Evolutionary conservation across 2,113 vertebrate genomes (phyloP), one percentile per base, ranked within the genome.

Genomic region (Callocephalon fimbriatum): DNA sequence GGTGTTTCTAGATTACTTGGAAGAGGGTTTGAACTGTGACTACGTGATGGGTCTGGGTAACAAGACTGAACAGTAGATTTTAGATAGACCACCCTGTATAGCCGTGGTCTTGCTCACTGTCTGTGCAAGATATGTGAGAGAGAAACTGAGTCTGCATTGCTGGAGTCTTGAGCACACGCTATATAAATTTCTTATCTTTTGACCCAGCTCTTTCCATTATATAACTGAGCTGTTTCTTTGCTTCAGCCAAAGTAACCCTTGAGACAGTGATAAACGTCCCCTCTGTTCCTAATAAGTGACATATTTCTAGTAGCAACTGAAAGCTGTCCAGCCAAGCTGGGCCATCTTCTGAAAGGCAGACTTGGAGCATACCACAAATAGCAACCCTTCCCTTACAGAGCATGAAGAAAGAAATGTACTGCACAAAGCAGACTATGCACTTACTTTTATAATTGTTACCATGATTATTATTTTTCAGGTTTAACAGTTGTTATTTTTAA

Each of bases 281-380:
- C 94, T 78, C 94, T 97, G 89, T 67, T 96, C 88, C 83, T 92
- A 96, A 81, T 94, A 96, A 96, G 96, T 96, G 88, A 95, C 93
- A 85, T 86, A 91, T 91, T 95, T 95, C 86, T 68, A 81, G 95
- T 95, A 96, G 88, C 88, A 96, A 90, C 86, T 94, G 88, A 95
- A 95, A 94, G 61, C 86, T 54, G 37, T 91, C 91, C 94, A 86
- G 92, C 61, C 76, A 92, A 84, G 83, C 68, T 79, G 88, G 61
- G 80, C 95, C 53, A 40, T 51, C 75, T 77, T 95, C 81, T 86
- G 87, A 90, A 67, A 78, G 61, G 56, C 79, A 92, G 68, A 54
- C 72, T 91, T 80, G 76, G 79, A 96, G 38, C 79, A 79, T 76
- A 58, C 61, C 1, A 1, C 87, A 94, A 97, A 93, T 72, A 94